A percentile compares a stretch with the other conserved stretches of the same genome.
Conservation (phyloP, 2,113 vertebrate genomes). For the Hemichromis elongatus region DNA sequence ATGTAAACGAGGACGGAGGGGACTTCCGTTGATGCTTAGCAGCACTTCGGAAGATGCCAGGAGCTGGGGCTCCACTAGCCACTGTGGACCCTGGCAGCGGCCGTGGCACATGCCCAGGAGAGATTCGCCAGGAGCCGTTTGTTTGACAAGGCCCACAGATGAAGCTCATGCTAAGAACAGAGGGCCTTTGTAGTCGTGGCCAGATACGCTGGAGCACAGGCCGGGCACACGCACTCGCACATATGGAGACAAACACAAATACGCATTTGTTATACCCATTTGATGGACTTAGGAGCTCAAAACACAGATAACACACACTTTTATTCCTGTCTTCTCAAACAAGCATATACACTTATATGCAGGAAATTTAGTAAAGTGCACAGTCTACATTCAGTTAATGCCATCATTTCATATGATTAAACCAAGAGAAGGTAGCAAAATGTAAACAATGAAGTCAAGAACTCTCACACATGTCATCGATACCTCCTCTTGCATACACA, state of each 20-base stretch:
- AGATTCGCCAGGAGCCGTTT: slow-evolving; percentile 60
- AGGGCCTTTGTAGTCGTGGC: slow-evolving; percentile 70
- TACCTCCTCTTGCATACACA: neutral
- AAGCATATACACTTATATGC: neutral
- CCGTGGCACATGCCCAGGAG: slow-evolving; percentile 60
- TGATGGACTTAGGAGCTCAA: slow-evolving; percentile 2
- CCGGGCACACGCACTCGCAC: slow-evolving; percentile 11
- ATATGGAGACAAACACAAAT: slow-evolving; percentile 26
- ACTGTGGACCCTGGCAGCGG: slow-evolving; percentile 48
- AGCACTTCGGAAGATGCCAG: slow-evolving; percentile 54
- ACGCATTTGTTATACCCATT: slow-evolving; percentile 9
- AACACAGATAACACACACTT: neutral
- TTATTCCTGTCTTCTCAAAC: neutral
- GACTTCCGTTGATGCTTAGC: slow-evolving; percentile 56
- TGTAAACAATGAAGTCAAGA: neutral
- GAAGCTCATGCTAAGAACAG: slow-evolving; percentile 69
- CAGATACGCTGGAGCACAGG: slow-evolving; percentile 56
- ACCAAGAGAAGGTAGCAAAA: neutral
- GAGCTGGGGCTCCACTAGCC: slow-evolving; percentile 53
- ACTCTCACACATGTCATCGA: neutral
- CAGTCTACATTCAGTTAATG: neutral
- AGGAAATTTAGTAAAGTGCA: neutral
- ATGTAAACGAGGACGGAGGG: slow-evolving; percentile 71
- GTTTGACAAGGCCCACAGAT: slow-evolving; percentile 68
- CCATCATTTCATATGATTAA: neutral